These are phyloP conservation scores for Tryphoninae sp. DNA, from an alignment of 2,888 invertebrate genomes.

Conservation along the genomic window DNA sequence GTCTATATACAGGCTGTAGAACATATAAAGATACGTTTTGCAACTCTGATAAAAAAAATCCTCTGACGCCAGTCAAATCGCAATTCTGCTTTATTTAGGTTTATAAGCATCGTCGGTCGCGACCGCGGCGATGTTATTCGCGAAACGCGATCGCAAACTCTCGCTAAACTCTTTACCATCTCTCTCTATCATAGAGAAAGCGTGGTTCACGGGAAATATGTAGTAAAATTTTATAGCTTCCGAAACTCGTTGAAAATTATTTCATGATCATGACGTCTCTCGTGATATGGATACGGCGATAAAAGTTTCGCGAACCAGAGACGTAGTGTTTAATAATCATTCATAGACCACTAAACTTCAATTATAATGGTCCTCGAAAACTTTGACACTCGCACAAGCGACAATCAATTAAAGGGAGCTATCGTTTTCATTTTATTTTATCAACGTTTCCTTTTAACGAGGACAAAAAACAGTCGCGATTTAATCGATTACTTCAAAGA, in stretches of 20 bases:
- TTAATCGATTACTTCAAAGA: too few relatives aligned
- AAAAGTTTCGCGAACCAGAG: not conserved
- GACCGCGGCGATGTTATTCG: not conserved
- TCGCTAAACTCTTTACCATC: constrained; percentile 9
- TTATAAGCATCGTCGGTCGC: constrained; percentile 3
- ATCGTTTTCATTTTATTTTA: not conserved
- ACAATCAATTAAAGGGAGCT: constrained; percentile 24
- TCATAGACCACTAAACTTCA: constrained; percentile 42
- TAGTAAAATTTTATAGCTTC: constrained; percentile 52
- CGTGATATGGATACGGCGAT: constrained; percentile 16
- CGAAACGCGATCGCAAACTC: constrained; percentile 44
- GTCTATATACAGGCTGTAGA: not conserved
- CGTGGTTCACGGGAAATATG: constrained; percentile 15
- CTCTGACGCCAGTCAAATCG: constrained; percentile 52
- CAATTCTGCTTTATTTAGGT: constrained; percentile 41
- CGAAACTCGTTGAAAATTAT: constrained; percentile 54
- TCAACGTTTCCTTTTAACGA: too few relatives aligned
- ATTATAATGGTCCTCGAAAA: constrained; percentile 40
- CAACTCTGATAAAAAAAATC: not conserved
- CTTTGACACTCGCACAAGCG: constrained; percentile 10
- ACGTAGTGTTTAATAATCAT: constrained; percentile 37
- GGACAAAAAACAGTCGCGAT: too few relatives aligned
- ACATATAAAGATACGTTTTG: constrained; percentile 17
- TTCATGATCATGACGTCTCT: constrained; percentile 39
- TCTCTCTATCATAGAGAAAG: not conserved